phyloP scores from a whole-genome alignment of 1,140 invertebrate genomes.

The Pomacea maculata region DNA sequence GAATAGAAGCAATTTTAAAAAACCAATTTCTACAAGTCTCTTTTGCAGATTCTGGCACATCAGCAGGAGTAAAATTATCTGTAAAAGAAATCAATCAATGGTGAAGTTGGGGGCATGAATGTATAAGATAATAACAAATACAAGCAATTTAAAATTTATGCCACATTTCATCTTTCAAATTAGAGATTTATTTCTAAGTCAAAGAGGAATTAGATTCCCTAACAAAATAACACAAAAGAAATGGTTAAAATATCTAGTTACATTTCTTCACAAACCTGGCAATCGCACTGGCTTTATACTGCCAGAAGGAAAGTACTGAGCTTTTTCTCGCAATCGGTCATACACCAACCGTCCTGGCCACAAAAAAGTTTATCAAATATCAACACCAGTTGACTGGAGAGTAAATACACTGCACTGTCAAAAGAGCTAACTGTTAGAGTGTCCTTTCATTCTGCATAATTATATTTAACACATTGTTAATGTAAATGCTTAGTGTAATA shows the following conservation, averaged over 20 bases:
- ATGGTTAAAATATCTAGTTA: no score
- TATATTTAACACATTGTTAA: no score
- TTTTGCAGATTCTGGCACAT: slow-evolving; percentile 87
- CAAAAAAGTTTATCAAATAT: slow-evolving; percentile 1
- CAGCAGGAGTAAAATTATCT: slow-evolving; percentile 70
- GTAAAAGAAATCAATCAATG: slow-evolving; percentile 24
- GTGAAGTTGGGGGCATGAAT: background rate
- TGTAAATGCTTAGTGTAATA: no score
- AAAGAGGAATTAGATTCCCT: background rate
- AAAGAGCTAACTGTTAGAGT: no score
- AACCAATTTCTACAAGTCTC: slow-evolving; percentile 99
- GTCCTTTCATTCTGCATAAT: no score
- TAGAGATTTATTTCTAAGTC: background rate
- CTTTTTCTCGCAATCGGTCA: slow-evolving; percentile 84
- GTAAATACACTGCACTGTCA: no score
- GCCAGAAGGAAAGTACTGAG: slow-evolving; percentile 71
- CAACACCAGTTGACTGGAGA: background rate
- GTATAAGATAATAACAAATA: background rate
- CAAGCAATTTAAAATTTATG: background rate
- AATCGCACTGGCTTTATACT: slow-evolving; percentile 67
- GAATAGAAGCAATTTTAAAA: slow-evolving; percentile 97
- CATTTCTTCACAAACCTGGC: slow-evolving; percentile 67
- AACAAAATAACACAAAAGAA: no score
- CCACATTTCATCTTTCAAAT: background rate
- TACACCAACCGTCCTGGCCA: slow-evolving; percentile 77